Base-by-base conservation (phyloP, 2,888 invertebrate genomes). In the Ochropleura leucogaster region DNA sequence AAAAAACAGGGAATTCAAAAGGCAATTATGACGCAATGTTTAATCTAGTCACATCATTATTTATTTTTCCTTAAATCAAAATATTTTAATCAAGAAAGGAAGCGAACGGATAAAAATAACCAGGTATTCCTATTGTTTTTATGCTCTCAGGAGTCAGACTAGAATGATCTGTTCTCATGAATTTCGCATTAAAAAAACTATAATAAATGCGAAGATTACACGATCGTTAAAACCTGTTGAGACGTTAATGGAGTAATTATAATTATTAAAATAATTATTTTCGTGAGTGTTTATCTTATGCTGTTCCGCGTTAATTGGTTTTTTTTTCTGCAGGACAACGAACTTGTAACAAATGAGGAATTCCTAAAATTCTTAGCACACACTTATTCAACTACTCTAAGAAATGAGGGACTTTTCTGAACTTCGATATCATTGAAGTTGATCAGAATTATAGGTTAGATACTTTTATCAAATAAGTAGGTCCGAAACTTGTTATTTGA, bases 141-240 rank as follows among this genome's bases (percentile, higher is more conserved):
- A 12, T 51, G 20, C 12, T 46, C 53, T 49, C n/a, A 20, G 73
- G 46, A 46, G 30, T 46, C 16, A 40, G 62, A 76, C 72, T 49
- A 70, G 68, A 78, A 74, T 84, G 55, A 82, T 78, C 75, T 76
- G 74, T 84, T 85, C 85, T 67, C 85, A 83, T 68, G 63, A 57
- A 46, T 74, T 66, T 8, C 40, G 12, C 6, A 53, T 47, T 14
- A 71, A 65, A 63, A 74, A 70, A 68, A 51, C 62, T 44, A 44
- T 67, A 77, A 80, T 79, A 20, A 53, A 77, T 75, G 42, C 76
- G 51, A 10, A 73, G 83, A 80, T 79, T 83, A 83, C 83, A 71
- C 55, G 76, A 68, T 60, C 80, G 9, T 76, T 70, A 30, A 53
- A 85, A 86, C 80, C 70, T 72, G 80, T 82, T 73, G 51, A 57